Base-by-base conservation (phyloP, 2,113 vertebrate genomes). In the Cyanistes caeruleus region DNA sequence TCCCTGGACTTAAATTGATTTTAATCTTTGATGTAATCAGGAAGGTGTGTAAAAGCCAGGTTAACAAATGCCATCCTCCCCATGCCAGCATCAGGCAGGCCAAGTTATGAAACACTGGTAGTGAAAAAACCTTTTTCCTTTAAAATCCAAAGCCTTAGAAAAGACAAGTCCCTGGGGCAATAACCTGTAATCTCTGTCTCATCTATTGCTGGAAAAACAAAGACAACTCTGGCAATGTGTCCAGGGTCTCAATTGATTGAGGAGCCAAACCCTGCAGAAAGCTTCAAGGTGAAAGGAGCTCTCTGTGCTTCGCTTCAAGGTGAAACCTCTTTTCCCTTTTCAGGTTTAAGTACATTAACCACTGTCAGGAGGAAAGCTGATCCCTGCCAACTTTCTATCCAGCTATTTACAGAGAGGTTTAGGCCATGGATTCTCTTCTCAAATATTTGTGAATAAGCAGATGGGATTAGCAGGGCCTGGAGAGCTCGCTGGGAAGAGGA, bases 391-490 rank as follows among this genome's bases (percentile, higher is more conserved):
- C 24, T 59, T 75, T 48, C 49, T 8, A 90, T 65, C 72, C 5
- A 20, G 73, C 53, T 93, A 22, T 96, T 97, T 95, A 87, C 79
- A 84, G 76, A 95, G 89, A 22, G 15, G 13, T 69, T 96, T 27
- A 84, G 83, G 68, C 65, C 76, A 52, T 3, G 24, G 68, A 85
- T 44, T 33, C 43, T 25, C 30, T 67, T 58, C 95, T 96, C 90
- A 96, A 86, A 91, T 93, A 92, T 96, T 95, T 95, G 95, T 76
- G 93, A 95, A 87, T 81, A 93, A 97, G 89, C 79, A 95, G 87
- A 90, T 31, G 46, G 44, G 72, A 69, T 23, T 78, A 33, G 56
- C 65, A 25, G 84, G 14, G 21, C 59, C 68, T 51, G 8, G 3
- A 1, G 59, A 79, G 64, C 30, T 73, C 4, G 4, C 27, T 0